phyloP scores from a whole-genome alignment of 2,797 vertebrate genomes.

The Malurus splendens region DNA sequence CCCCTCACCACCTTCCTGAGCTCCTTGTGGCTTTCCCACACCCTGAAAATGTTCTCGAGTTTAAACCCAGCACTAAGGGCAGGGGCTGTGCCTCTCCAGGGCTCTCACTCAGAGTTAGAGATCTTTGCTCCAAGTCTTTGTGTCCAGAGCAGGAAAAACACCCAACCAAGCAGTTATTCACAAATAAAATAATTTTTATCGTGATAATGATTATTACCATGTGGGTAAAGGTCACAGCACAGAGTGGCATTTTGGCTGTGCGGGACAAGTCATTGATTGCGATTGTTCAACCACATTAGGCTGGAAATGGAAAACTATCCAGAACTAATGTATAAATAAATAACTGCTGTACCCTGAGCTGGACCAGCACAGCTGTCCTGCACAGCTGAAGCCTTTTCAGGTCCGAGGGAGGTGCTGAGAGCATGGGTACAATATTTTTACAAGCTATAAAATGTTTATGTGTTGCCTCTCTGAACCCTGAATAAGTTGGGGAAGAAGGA shows the following conservation, averaged over 20 bases:
- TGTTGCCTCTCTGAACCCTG: background rate
- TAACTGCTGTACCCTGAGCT: slow-evolving; percentile 61
- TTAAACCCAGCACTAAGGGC: background rate
- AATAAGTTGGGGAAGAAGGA: background rate
- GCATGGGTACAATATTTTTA: background rate
- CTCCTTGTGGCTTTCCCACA: background rate
- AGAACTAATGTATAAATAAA: slow-evolving; percentile 78
- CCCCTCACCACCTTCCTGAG: background rate
- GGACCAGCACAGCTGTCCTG: slow-evolving; percentile 38
- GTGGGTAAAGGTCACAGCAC: slow-evolving; percentile 68
- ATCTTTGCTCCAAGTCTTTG: background rate
- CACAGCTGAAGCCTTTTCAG: background rate
- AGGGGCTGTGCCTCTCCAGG: too few relatives aligned
- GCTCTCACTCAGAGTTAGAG: background rate
- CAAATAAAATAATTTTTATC: slow-evolving; percentile 45
- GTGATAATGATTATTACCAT: slow-evolving; percentile 13
- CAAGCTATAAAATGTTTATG: background rate
- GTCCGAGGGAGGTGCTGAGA: background rate
- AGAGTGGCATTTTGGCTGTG: slow-evolving; percentile 70
- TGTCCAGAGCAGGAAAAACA: background rate
- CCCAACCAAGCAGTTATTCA: background rate
- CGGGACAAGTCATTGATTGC: slow-evolving; percentile 68
- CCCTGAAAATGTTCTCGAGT: background rate
- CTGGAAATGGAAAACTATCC: slow-evolving; percentile 72
- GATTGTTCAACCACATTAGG: slow-evolving; percentile 75